Evolutionary conservation across 2,888 invertebrate species (phyloP), one percentile per base, ranked within the genome.

Genomic region (Zaprionus bogoriensis): DNA sequence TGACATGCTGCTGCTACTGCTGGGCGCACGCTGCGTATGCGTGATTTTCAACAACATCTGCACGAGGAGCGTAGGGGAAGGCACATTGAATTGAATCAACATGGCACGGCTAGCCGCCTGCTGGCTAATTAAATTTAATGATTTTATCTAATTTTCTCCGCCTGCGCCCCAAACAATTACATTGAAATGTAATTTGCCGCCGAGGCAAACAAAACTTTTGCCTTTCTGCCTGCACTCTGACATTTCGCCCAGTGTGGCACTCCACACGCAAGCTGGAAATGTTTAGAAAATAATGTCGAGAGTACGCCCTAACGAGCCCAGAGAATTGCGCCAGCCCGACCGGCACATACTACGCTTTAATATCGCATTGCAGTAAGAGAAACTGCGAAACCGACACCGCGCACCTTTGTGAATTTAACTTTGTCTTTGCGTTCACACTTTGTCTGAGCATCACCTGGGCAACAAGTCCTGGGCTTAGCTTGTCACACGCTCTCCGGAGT

Each of bases 41-140:
- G 73, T 72, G 83, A 79, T 79, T 74, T 78, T 50, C 50, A 39
- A 27, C 32, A 58, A 54, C 14, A 52, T 5, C 25, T 14, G 4
- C 28, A 23, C 20, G n/a, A n/a, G n/a, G n/a, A n/a, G n/a, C 32
- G 14, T 14, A 12, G 30, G 2, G 30, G 30, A 9, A n/a, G n/a
- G n/a, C 14, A 36, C 17, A 3, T 12, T 4, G 41, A 52, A 51
- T 54, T 25, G 36, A 57, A 53, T 38, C 22, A 22, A 36, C 41
- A 63, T 27, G 27, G 32, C 32, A 27, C 25, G 30, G 63, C 36
- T 58, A 62, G 61, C 38, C 60, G 50, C 63, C 62, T 64, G 67
- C 70, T 74, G 62, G 61, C 55, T 85, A 82, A 85, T 79, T 68
- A 57, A 66, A 82, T 85, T 68, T 63, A 62, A 68, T 75, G 64